phyloP scores from a whole-genome alignment of 2,113 vertebrate genomes.

The Edolisoma coerulescens region DNA sequence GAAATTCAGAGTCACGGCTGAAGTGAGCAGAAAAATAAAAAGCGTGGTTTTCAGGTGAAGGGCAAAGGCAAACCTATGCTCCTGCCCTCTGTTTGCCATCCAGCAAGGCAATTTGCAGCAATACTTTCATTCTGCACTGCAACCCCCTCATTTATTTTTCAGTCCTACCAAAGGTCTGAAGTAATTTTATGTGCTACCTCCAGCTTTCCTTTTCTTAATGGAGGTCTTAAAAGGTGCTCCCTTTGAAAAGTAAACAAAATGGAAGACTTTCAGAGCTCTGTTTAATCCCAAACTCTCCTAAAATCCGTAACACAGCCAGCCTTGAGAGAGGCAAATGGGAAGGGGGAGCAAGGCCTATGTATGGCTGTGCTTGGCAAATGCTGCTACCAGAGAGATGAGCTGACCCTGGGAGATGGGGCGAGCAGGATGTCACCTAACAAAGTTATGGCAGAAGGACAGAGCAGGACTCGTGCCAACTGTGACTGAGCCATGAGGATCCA shows the following conservation, averaged over 20 bases:
- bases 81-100: background rate
- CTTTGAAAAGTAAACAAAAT: background rate
- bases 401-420: accelerated
- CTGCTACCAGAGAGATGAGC: background rate
- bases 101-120: background rate
- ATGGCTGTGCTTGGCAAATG: background rate
- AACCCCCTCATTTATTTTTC: background rate
- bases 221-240: slow-evolving; percentile 17
- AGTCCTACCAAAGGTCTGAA: background rate
- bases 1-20: background rate
- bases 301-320: background rate
- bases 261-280: background rate
- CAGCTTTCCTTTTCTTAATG: slow-evolving; percentile 1
- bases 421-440: accelerated
- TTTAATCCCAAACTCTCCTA: background rate
- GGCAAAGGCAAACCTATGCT: background rate
- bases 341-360: background rate
- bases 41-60: background rate
- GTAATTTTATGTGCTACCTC: background rate
- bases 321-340: background rate
- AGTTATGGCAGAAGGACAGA: background rate
- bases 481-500: accelerated
- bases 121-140: background rate
- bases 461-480: accelerated
- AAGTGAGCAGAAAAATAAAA: background rate